Percentiles rank a stretch among this genome's conserved stretches.
Conservation (phyloP, 2,797 vertebrate species). For the Dicrostonyx torquatus region DNA sequence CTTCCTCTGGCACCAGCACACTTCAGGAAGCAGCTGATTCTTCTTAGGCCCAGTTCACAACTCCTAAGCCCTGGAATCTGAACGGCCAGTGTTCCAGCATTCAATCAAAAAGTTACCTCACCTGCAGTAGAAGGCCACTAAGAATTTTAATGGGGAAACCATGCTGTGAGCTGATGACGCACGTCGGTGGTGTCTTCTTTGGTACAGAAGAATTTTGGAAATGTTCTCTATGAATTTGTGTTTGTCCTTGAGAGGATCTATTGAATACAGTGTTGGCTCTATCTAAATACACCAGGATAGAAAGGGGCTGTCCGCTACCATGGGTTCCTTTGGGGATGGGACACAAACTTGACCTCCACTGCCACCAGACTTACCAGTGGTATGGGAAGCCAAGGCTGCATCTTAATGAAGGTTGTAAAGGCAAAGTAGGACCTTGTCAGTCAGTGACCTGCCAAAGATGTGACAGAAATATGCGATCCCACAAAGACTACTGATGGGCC, state of each 20-base stretch:
- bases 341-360: constrained; percentile 31
- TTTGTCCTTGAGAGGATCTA: background rate
- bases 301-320: background rate
- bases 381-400: background rate
- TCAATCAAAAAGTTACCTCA: background rate
- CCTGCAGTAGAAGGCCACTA: background rate
- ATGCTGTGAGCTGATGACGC: background rate
- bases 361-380: background rate
- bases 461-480: background rate
- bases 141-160: background rate
- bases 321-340: background rate
- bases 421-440: background rate
- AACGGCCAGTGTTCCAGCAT: background rate
- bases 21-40: constrained; percentile 13
- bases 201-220: background rate
- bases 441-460: background rate
- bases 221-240: background rate
- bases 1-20: background rate
- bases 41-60: background rate
- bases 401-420: constrained; percentile 44
- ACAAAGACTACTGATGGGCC: background rate
- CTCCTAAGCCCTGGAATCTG: background rate
- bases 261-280: background rate
- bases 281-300: background rate
- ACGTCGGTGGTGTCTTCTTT: background rate